Percentiles rank a stretch among this genome's conserved stretches.
phyloP scores from a whole-genome alignment of 2,113 vertebrate species.

The Bostrychus sinensis region DNA sequence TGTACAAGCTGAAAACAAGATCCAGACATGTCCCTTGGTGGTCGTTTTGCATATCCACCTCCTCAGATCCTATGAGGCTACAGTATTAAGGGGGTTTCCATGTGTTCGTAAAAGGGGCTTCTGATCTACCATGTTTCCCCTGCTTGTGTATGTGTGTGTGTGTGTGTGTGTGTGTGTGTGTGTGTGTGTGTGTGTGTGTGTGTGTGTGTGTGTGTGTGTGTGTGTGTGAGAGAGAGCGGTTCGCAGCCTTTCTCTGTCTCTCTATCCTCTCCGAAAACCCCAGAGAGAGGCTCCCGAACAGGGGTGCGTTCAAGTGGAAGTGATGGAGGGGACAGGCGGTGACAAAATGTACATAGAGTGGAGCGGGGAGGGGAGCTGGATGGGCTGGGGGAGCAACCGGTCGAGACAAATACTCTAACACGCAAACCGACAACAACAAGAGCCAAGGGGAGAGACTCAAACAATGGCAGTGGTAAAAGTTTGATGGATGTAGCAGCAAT shows the following conservation, averaged over 20 bases:
- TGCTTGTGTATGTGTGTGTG: no score
- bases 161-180: conserved; percentile 7
- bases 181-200: conserved; percentile 6
- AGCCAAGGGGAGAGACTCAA: conserved; percentile 46
- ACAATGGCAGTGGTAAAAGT: conserved; percentile 62
- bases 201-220: conserved; percentile 6
- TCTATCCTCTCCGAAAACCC: conserved; percentile 47
- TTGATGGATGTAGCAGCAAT: conserved; percentile 26
- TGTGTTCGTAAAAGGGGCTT: conserved; percentile 57
- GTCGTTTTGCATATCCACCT: conserved; percentile 49
- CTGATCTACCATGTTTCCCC: conserved; percentile 41
- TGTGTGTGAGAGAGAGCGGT: conserved; percentile 20
- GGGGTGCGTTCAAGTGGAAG: conserved; percentile 77
- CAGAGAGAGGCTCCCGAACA: conserved; percentile 64
- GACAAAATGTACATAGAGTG: conserved; percentile 71
- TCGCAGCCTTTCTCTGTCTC: conserved; percentile 48
- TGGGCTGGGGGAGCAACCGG: conserved; percentile 51
- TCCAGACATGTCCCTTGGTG: conserved; percentile 44
- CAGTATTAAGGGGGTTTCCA: conserved; percentile 50
- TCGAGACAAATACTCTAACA: conserved; percentile 75
- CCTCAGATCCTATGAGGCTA: conserved; percentile 47
- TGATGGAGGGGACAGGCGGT: conserved; percentile 73
- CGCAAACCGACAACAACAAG: conserved; percentile 68
- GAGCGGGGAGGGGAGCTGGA: conserved; percentile 42
- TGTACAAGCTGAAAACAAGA: conserved; percentile 17